Evolutionary conservation across 2,113 vertebrate genomes (phyloP).

Genomic region (Hylia prasina): DNA sequence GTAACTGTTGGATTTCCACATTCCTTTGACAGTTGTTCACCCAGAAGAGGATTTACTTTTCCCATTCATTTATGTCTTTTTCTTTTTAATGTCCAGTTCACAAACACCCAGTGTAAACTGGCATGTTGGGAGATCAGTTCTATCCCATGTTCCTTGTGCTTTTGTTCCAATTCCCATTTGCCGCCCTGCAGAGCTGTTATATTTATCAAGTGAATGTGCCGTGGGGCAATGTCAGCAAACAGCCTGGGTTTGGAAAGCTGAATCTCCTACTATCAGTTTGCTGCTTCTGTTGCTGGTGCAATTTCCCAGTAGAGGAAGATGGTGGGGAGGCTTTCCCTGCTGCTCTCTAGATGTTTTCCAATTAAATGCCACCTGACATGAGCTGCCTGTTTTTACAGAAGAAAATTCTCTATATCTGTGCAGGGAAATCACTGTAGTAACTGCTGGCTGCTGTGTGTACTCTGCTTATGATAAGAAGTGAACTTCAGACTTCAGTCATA

Average conservation of each 20-base stretch:
- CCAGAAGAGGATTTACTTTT: not conserved
- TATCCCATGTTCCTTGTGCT: fast-evolving
- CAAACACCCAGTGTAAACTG: not conserved
- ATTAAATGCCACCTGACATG: not conserved
- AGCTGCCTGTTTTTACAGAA: not conserved
- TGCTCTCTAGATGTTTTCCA: not conserved
- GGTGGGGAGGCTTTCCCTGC: not conserved
- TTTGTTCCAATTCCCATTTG: not conserved
- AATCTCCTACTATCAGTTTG: not conserved
- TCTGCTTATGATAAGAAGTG: not conserved
- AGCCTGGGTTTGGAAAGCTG: not conserved
- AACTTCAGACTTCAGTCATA: not conserved
- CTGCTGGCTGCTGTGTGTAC: not conserved
- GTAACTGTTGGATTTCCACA: not conserved
- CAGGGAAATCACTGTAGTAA: not conserved
- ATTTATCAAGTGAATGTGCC: not conserved
- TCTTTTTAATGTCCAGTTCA: not conserved
- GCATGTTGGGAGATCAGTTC: not conserved
- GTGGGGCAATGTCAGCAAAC: not conserved
- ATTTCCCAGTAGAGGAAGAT: not conserved
- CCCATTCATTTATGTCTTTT: not conserved
- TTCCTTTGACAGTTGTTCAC: not conserved
- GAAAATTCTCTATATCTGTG: not conserved
- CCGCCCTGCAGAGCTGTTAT: not conserved
- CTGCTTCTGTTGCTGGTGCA: not conserved